These are phyloP conservation scores for Stenodera caucasica DNA, from an alignment of 2,888 invertebrate species.

Conservation along the genomic window DNA sequence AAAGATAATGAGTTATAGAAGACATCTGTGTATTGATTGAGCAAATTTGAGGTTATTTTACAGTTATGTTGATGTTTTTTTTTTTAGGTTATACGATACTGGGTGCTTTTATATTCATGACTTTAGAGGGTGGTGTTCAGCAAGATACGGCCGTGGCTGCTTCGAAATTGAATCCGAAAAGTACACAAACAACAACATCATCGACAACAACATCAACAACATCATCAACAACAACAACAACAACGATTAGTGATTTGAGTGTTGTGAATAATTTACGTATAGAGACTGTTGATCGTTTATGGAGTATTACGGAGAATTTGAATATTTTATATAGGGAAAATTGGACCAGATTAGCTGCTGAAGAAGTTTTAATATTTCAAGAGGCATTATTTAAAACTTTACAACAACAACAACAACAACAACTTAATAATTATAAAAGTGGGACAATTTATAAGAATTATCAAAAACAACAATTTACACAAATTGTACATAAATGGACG, in stretches of 20 bases:
- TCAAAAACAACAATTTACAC: conserved; percentile 37
- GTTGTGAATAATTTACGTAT: conserved; percentile 62
- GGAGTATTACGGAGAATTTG: conserved; percentile 84
- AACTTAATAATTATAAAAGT: conserved; percentile 53
- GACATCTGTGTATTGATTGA: too few species aligned
- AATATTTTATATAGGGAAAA: conserved; percentile 90
- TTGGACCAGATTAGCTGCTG: conserved; percentile 87
- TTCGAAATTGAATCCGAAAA: conserved; percentile 64
- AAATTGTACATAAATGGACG: conserved; percentile 74
- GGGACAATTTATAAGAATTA: conserved; percentile 38
- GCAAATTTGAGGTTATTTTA: too few species aligned
- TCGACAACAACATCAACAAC: conserved; percentile 14
- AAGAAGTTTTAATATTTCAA: conserved; percentile 84
- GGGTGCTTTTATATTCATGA: conserved; percentile 89
- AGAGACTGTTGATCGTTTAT: conserved; percentile 76
- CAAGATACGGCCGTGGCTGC: conserved; percentile 67
- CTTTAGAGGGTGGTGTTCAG: conserved; percentile 68
- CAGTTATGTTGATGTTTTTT: too few species aligned
- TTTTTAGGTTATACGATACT: conserved; percentile 87
- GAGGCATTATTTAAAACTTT: conserved; percentile 62
- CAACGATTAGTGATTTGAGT: conserved; percentile 11
- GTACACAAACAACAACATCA: conserved; percentile 24
- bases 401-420: conserved; percentile 24
- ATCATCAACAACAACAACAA: conserved; percentile 39
- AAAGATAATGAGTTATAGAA: too few species aligned